Evolutionary conservation across 2,113 vertebrate species (phyloP).

Genomic region (Dendrocopos noguchii): DNA sequence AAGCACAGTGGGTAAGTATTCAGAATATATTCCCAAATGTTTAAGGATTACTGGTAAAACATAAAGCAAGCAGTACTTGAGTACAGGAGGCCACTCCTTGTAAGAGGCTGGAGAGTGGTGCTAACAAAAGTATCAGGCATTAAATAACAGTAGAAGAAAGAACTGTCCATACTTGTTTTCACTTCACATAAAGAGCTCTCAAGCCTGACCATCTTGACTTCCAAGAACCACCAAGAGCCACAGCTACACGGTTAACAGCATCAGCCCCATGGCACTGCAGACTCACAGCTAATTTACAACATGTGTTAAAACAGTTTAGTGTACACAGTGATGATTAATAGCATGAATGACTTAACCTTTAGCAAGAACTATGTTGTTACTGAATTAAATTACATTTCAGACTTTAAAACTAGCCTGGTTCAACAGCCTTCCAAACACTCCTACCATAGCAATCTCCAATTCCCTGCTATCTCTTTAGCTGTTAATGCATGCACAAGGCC

Average conservation of each 20-base stretch:
- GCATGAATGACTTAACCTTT: not conserved
- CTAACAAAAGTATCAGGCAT: not conserved
- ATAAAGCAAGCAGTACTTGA: not conserved
- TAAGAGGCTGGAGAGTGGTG: not conserved
- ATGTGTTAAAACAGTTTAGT: not conserved
- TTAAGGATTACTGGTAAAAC: not conserved
- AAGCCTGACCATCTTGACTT: not conserved
- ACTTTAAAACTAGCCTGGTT: not conserved
- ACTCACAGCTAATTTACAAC: not conserved
- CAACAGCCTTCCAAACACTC: not conserved
- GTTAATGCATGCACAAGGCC: fast-evolving
- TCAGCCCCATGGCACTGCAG: fast-evolving
- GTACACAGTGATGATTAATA: not conserved
- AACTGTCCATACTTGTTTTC: not conserved
- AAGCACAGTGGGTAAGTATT: not conserved
- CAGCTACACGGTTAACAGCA: not conserved
- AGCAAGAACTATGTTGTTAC: not conserved
- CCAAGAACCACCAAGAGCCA: not conserved
- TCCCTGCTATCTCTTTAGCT: not conserved
- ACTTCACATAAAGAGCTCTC: not conserved
- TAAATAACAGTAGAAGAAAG: not conserved
- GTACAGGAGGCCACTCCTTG: not conserved
- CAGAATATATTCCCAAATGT: not conserved
- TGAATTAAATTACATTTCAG: not conserved
- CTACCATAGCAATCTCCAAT: not conserved